Conservation (phyloP, 2,888 invertebrate species). For the Chelonus formosanus region DNA sequence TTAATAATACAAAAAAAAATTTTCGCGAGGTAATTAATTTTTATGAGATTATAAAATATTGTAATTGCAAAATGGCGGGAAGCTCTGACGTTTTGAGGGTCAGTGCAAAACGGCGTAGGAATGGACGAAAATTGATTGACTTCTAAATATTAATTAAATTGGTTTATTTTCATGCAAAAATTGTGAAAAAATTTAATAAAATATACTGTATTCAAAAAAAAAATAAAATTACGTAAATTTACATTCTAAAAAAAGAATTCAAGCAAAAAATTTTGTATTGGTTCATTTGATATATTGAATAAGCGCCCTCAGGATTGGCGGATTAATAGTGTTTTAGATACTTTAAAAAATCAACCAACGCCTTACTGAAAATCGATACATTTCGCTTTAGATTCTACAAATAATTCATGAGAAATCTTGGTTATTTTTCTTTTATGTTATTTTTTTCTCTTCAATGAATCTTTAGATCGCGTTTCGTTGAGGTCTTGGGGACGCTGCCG, state of each 20-base stretch:
- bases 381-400: slow-evolving; percentile 5
- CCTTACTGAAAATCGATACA: slow-evolving; percentile 29
- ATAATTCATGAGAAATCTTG: not conserved
- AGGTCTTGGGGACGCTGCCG: slow-evolving; percentile 18
- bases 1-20: not conserved
- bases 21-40: slow-evolving; percentile 7
- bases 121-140: slow-evolving; percentile 22
- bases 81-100: slow-evolving; percentile 29
- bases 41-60: slow-evolving; percentile 11
- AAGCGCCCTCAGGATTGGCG: slow-evolving; percentile 7
- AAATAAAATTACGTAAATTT: not conserved
- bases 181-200: not conserved
- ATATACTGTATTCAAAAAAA: not conserved
- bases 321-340: slow-evolving; percentile 7
- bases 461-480: slow-evolving; percentile 12
- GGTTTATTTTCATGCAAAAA: not conserved
- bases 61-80: slow-evolving; percentile 33
- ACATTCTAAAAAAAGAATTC: not conserved
- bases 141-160: not conserved
- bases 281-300: slow-evolving; percentile 5
- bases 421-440: not conserved
- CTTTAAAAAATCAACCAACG: slow-evolving; percentile 26
- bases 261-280: not conserved
- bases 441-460: slow-evolving; percentile 15
- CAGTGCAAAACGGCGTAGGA: not conserved